These are phyloP conservation scores for Entomobrya multifasciata DNA, from an alignment of 2,888 invertebrate genomes.

Conservation along the genomic window DNA sequence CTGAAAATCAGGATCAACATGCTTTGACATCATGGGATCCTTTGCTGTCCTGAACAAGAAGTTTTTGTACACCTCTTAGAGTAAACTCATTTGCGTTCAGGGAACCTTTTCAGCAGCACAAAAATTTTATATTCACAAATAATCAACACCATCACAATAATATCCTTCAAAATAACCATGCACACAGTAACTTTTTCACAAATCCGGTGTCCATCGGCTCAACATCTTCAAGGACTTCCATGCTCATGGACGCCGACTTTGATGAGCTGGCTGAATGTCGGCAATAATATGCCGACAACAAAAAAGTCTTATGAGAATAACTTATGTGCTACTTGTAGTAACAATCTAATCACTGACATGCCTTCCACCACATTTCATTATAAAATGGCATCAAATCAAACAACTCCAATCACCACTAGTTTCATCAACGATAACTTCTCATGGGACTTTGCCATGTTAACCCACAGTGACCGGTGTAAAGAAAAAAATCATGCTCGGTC, in stretches of 20 bases:
- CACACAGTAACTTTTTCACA: conserved; percentile 33
- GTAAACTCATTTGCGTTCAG: conserved; percentile 63
- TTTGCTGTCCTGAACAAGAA: conserved; percentile 74
- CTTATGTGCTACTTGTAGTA: conserved; percentile 49
- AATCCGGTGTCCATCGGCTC: conserved; percentile 14
- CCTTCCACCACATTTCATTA: conserved; percentile 61
- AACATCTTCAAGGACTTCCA: conserved; percentile 20
- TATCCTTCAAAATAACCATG: conserved; percentile 2
- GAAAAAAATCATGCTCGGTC: too few species aligned
- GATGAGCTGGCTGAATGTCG: conserved; percentile 53
- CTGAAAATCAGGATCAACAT: conserved; percentile 40
- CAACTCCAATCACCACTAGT: conserved; percentile 69
- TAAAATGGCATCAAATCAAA: conserved; percentile 38
- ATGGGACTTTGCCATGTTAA: conserved; percentile 78
- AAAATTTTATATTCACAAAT: conserved; percentile 46
- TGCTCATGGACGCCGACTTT: conserved; percentile 67
- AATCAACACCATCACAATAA: conserved; percentile 46
- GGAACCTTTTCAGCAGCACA: conserved; percentile 31
- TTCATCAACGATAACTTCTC: conserved; percentile 72
- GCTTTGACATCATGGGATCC: conserved; percentile 74
- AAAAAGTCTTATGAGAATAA: conserved; percentile 70
- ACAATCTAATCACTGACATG: conserved; percentile 67
- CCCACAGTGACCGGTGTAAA: too few species aligned
- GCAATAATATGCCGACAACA: conserved; percentile 23
- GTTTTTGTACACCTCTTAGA: conserved; percentile 59